Evolutionary conservation across 2,113 vertebrate species (phyloP).

Genomic region (Clupea harengus): DNA sequence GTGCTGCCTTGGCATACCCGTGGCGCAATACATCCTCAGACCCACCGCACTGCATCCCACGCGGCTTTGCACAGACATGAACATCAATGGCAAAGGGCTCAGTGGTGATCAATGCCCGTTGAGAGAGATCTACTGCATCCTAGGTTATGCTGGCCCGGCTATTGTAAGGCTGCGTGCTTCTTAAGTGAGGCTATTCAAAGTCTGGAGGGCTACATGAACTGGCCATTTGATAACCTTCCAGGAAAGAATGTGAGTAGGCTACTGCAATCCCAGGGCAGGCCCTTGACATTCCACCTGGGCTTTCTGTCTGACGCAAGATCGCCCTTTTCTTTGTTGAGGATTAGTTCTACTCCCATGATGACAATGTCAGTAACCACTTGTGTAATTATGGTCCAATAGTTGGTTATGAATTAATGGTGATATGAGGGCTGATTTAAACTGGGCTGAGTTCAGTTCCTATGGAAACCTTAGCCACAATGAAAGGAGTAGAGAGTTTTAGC

Average conservation of each 20-base stretch:
- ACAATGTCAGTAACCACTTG: background rate
- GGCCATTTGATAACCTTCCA: background rate
- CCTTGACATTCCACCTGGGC: background rate
- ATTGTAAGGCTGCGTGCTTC: background rate
- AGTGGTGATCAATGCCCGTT: slow-evolving; percentile 43
- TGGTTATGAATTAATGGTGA: background rate
- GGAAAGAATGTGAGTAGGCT: background rate
- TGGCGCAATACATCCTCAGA: slow-evolving; percentile 21
- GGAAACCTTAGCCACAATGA: background rate
- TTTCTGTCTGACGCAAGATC: background rate
- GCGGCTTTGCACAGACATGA: slow-evolving; percentile 35
- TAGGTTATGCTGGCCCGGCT: background rate
- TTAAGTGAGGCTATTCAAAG: background rate
- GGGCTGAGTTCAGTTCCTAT: background rate
- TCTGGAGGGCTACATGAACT: background rate
- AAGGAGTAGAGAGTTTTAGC: background rate
- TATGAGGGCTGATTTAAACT: background rate
- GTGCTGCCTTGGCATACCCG: slow-evolving; percentile 29
- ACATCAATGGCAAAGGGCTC: slow-evolving; percentile 36
- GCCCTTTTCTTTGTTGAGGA: background rate
- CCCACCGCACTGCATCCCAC: slow-evolving; percentile 13
- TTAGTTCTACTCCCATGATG: background rate
- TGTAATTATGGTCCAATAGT: background rate
- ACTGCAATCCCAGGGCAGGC: background rate
- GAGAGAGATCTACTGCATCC: slow-evolving; percentile 32